Evolutionary conservation across 1,140 invertebrate genomes (phyloP).

Genomic region (Neodiprion virginianus): DNA sequence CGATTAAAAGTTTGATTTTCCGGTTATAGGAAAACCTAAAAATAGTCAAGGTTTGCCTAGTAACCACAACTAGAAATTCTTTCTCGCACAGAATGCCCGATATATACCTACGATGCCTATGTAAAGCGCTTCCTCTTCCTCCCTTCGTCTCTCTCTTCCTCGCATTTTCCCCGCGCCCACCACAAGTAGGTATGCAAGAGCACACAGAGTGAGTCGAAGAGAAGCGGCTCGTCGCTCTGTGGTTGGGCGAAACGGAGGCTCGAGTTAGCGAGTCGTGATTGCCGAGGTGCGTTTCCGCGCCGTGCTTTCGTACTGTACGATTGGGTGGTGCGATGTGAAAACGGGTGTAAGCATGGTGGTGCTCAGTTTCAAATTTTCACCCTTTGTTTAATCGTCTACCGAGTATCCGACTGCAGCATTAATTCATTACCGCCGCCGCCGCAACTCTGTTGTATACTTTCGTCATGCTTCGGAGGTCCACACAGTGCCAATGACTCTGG

Average conservation of each 20-base stretch:
- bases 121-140: neutral
- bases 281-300: neutral
- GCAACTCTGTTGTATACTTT: neutral
- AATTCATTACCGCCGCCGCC: constrained; percentile 49
- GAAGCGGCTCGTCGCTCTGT: neutral
- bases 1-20: too few species aligned
- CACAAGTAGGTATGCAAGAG: neutral
- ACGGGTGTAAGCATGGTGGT: constrained; percentile 18
- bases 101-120: too few species aligned
- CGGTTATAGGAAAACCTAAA: too few species aligned
- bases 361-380: constrained; percentile 50
- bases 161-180: neutral
- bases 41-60: too few species aligned
- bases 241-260: neutral
- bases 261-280: constrained; percentile 1
- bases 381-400: constrained; percentile 59
- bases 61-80: too few species aligned
- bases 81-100: too few species aligned
- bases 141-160: neutral
- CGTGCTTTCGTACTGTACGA: neutral
- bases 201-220: neutral
- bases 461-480: neutral
- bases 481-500: neutral
- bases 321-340: neutral
- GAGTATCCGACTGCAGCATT: constrained; percentile 53